These are phyloP conservation scores for Macrobrachium nipponense DNA, from an alignment of 1,140 invertebrate species.

Conservation along the genomic window DNA sequence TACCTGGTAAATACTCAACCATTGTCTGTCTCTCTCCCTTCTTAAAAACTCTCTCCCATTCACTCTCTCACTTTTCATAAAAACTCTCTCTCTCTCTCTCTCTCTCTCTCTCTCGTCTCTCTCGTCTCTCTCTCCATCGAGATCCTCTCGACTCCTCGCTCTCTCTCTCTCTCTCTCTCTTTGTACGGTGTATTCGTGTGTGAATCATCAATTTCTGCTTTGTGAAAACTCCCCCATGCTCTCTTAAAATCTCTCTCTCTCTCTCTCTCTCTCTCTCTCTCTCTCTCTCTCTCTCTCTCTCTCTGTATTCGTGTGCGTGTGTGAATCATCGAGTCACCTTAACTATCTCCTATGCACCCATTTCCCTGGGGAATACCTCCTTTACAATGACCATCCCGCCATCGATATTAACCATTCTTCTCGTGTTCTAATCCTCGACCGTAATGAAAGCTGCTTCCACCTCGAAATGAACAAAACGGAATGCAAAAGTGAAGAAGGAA, in stretches of 20 bases:
- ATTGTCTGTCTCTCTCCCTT: too few species aligned
- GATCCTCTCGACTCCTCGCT: neutral
- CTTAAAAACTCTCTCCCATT: neutral
- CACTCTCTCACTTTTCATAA: constrained; percentile 25
- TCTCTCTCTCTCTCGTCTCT: constrained; percentile 32
- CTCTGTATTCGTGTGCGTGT: neutral
- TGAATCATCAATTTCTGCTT: neutral
- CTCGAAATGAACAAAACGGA: too few species aligned
- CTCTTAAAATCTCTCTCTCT: neutral
- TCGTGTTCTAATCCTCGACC: too few species aligned
- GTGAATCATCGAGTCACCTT: neutral
- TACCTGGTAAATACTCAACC: too few species aligned
- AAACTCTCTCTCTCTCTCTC: constrained; percentile 31
- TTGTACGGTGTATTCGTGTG: neutral
- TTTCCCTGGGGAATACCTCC: too few species aligned
- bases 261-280: neutral
- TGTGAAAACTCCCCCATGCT: neutral
- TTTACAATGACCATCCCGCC: too few species aligned
- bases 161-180: constrained; percentile 25
- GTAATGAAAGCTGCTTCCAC: too few species aligned
- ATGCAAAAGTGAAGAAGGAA: too few species aligned
- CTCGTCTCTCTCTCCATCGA: constrained; percentile 31
- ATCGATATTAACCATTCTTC: too few species aligned
- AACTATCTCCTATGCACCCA: too few species aligned
- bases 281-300: neutral